These are phyloP conservation scores for Brenthis ino DNA, from an alignment of 2,888 invertebrate genomes.

Conservation along the genomic window DNA sequence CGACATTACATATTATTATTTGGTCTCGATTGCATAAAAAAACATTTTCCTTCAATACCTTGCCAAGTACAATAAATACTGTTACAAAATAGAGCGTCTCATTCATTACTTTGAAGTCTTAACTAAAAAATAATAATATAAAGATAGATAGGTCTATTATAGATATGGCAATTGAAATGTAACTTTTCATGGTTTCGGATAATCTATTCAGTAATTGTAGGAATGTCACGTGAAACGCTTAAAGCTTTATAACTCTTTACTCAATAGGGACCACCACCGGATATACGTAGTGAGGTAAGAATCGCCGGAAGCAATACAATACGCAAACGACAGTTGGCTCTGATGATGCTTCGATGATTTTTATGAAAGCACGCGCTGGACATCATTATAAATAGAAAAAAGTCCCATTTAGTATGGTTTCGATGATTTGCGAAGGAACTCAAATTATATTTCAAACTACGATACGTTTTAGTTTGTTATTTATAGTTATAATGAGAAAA, in stretches of 20 bases:
- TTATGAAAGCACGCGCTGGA: slow-evolving; percentile 47
- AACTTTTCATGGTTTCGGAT: slow-evolving; percentile 31
- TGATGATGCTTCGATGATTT: slow-evolving; percentile 47
- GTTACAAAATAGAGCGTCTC: too few species aligned
- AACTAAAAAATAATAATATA: not conserved
- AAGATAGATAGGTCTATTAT: slow-evolving; percentile 3
- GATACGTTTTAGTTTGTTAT: too few species aligned
- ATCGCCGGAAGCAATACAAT: slow-evolving; percentile 44
- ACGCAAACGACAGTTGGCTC: slow-evolving; percentile 46
- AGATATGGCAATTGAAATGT: slow-evolving; percentile 29
- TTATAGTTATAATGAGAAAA: not conserved
- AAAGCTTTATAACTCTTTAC: slow-evolving; percentile 43
- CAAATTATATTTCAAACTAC: not conserved
- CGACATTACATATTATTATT: too few species aligned
- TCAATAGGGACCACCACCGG: slow-evolving; percentile 46
- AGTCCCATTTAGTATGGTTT: slow-evolving; percentile 11
- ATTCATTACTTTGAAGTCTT: not conserved
- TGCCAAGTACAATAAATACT: too few species aligned
- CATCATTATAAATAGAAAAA: slow-evolving; percentile 39
- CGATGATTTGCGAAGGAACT: not conserved
- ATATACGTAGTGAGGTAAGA: slow-evolving; percentile 30
- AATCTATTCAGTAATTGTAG: slow-evolving; percentile 36
- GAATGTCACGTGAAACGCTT: slow-evolving; percentile 38
- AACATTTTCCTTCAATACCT: too few species aligned
- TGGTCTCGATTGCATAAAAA: too few species aligned